Evolutionary conservation across 2,888 invertebrate genomes (phyloP), one percentile per base, ranked within the genome.

Genomic region (Agrochola lychnidis): DNA sequence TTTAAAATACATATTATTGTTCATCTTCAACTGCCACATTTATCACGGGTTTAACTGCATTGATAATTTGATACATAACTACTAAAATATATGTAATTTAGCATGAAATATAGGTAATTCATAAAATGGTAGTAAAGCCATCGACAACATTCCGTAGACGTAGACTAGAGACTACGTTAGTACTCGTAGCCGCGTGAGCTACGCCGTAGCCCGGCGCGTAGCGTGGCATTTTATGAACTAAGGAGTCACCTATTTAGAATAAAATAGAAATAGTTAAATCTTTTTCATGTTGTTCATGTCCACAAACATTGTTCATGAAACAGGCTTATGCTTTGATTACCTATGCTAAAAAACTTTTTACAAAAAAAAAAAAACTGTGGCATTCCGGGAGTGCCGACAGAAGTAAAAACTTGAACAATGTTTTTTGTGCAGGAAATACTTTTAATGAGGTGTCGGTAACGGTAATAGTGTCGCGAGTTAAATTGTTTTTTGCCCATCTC

Each of bases 121-220:
- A 10, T 48, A 42, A 57, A 73, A 51, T 5, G 7, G 0, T 56
- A 12, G 59, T 51, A 22, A 63, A 64, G n/a, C 45, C 45, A n/a
- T 30, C 4, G 61, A 59, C 56, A 42, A 25, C 45, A 48, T 76
- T 62, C 51, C 40, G 62, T 62, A 53, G 45, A 19, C 22, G 53
- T 30, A 25, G 14, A 45, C 45, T 14, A 45, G 16, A 53, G 12
- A 53, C 22, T 16, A n/a, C 19, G 30, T 22, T 69, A 48, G 77
- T 30, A 61, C 30, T n/a, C 59, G 78, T 72, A 67, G 79, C 40
- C 30, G 4, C n/a, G 16, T n/a, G 53, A 36, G 59, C 66, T 72
- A 79, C 66, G 73, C 59, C 59, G 66, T 66, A 78, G 66, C 22
- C 0, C 22, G 22, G 22, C 12, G 30, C n/a, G 70, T 66, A 57